Conservation (phyloP, 2,888 invertebrate species). For the Dexiosoma caninum region DNA sequence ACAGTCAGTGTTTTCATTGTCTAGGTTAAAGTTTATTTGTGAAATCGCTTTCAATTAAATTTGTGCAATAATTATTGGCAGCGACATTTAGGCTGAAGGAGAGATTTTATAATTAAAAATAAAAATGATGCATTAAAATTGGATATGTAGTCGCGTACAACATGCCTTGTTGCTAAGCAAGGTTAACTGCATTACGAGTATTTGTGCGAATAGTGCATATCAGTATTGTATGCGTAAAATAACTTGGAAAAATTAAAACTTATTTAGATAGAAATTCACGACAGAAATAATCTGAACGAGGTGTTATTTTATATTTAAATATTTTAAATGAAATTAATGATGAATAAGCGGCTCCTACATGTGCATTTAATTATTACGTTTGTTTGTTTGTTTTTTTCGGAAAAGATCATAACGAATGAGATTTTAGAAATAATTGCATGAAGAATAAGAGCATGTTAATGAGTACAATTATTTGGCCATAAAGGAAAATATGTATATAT, state of each 20-base stretch:
- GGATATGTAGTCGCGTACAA: too few species aligned
- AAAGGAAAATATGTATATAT: too few species aligned
- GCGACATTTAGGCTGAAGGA: neutral
- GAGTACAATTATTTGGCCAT: too few species aligned
- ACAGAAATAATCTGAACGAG: neutral
- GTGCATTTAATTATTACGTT: too few species aligned
- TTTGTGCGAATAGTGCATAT: neutral
- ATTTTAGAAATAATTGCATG: too few species aligned
- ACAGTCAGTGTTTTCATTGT: neutral
- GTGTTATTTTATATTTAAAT: neutral
- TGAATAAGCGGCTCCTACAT: too few species aligned
- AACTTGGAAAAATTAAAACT: neutral
- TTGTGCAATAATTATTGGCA: neutral
- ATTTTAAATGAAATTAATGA: too few species aligned
- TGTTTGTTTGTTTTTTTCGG: too few species aligned
- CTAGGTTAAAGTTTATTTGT: slow-evolving; percentile 33
- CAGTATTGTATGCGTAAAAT: neutral
- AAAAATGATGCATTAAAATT: slow-evolving; percentile 27
- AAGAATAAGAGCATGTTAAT: too few species aligned
- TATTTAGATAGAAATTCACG: slow-evolving; percentile 4
- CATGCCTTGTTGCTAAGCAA: slow-evolving; percentile 17
- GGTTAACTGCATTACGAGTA: slow-evolving; percentile 13
- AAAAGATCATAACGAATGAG: too few species aligned
- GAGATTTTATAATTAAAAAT: slow-evolving; percentile 31
- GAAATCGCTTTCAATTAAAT: neutral